A percentile compares a stretch with the other conserved stretches of the same genome.
Conservation (phyloP, 2,888 invertebrate species). For the Nemurella pictetii region DNA sequence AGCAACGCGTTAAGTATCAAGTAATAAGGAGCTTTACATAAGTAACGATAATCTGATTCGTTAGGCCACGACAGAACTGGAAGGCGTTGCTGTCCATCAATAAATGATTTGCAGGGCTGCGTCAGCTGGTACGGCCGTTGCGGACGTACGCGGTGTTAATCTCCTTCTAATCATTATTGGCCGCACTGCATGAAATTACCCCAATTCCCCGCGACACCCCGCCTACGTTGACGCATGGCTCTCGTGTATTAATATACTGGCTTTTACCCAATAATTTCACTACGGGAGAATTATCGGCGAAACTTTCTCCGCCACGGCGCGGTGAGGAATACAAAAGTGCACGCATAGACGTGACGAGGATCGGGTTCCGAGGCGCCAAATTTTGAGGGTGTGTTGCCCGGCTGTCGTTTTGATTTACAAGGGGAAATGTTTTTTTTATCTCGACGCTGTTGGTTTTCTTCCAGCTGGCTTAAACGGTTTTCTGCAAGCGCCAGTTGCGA, state of each 20-base stretch:
- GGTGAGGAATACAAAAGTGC: no score
- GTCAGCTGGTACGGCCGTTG: background rate
- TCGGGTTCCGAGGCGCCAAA: no score
- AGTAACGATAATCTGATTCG: background rate
- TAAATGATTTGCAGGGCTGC: background rate
- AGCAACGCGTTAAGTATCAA: background rate
- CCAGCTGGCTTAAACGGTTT: background rate
- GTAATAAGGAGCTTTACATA: background rate
- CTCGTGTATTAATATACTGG: no score
- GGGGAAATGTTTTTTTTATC: no score
- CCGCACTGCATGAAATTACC: background rate
- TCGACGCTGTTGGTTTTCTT: background rate
- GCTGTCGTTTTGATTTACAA: no score
- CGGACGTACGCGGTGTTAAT: background rate
- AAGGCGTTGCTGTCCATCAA: background rate
- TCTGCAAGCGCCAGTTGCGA: background rate
- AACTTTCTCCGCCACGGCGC: no score
- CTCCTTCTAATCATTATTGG: background rate
- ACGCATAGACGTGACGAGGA: no score
- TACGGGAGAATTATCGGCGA: no score
- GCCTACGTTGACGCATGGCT: no score
- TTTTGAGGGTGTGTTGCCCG: no score
- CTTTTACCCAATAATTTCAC: no score
- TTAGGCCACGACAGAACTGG: no score
- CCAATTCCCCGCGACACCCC: background rate